phyloP scores from a whole-genome alignment of 2,113 vertebrate genomes.

The Triplophysa tibetana region DNA sequence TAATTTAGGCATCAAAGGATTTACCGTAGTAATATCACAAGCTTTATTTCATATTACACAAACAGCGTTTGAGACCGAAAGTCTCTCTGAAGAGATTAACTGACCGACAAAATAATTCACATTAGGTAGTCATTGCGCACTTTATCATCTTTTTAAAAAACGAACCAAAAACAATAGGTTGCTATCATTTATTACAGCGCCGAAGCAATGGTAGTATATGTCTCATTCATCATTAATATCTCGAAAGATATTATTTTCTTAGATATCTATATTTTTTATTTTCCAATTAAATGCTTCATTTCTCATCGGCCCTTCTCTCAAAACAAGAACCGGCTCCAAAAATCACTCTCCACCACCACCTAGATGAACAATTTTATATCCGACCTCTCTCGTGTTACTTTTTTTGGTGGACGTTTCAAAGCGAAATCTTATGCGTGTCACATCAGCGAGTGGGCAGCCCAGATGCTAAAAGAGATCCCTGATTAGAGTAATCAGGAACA shows the following conservation, averaged over 20 bases:
- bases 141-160: slow-evolving; percentile 41
- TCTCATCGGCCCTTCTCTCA: slow-evolving; percentile 45
- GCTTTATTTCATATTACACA: slow-evolving; percentile 35
- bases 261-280: slow-evolving; percentile 19
- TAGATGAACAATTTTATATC: slow-evolving; percentile 44
- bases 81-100: slow-evolving; percentile 38
- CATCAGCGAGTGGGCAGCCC: slow-evolving; percentile 53
- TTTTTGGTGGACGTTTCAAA: slow-evolving; percentile 39
- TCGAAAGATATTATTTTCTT: slow-evolving; percentile 8
- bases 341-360: slow-evolving; percentile 34
- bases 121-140: slow-evolving; percentile 34
- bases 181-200: slow-evolving; percentile 38
- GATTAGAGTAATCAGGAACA: slow-evolving; percentile 72
- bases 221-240: slow-evolving; percentile 27
- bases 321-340: slow-evolving; percentile 43
- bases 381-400: slow-evolving; percentile 20
- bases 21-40: slow-evolving; percentile 12
- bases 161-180: slow-evolving; percentile 41
- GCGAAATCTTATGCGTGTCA: slow-evolving; percentile 49
- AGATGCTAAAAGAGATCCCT: slow-evolving; percentile 51
- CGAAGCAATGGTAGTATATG: slow-evolving; percentile 10
- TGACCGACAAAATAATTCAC: slow-evolving; percentile 43
- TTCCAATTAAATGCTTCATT: slow-evolving; percentile 32
- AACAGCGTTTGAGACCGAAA: slow-evolving; percentile 35
- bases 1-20: slow-evolving; percentile 10